Conservation (phyloP, 2,797 vertebrate species). For the Girardinus metallicus region DNA sequence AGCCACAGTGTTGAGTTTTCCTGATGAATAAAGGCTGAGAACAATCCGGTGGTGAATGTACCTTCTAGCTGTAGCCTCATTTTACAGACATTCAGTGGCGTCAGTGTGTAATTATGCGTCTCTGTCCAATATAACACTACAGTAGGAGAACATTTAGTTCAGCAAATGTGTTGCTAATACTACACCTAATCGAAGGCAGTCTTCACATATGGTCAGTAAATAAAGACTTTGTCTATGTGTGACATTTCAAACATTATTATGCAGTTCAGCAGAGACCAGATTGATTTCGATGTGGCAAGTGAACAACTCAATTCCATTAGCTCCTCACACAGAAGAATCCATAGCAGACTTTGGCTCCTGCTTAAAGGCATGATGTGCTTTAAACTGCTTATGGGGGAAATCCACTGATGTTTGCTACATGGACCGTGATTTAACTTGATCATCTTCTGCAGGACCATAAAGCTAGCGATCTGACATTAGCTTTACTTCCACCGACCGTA, state of each 20-base stretch:
- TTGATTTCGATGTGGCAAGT: slow-evolving; percentile 53
- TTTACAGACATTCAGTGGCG: background rate
- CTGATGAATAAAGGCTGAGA: background rate
- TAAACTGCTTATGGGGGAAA: slow-evolving; percentile 67
- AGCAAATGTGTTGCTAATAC: background rate
- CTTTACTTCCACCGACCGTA: no score
- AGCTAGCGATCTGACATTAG: background rate
- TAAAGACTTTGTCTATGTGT: background rate
- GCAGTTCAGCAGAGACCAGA: slow-evolving; percentile 41
- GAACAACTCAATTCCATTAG: slow-evolving; percentile 52
- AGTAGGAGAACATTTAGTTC: background rate
- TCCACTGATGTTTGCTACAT: slow-evolving; percentile 69
- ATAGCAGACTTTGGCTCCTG: slow-evolving; percentile 41
- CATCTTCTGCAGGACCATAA: slow-evolving; percentile 66
- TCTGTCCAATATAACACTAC: background rate
- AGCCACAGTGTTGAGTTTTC: background rate
- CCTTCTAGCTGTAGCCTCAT: background rate
- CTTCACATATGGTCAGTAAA: background rate
- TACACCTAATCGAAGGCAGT: background rate
- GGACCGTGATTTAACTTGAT: slow-evolving; percentile 72
- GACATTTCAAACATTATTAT: slow-evolving; percentile 29
- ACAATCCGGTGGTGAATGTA: background rate
- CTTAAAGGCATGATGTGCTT: slow-evolving; percentile 46
- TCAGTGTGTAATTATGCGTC: background rate
- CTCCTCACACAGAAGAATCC: slow-evolving; percentile 44